A percentile compares a stretch with the other conserved stretches of the same genome.
phyloP scores from a whole-genome alignment of 2,797 vertebrate species.

The Paratrypauchen microcephalus region DNA sequence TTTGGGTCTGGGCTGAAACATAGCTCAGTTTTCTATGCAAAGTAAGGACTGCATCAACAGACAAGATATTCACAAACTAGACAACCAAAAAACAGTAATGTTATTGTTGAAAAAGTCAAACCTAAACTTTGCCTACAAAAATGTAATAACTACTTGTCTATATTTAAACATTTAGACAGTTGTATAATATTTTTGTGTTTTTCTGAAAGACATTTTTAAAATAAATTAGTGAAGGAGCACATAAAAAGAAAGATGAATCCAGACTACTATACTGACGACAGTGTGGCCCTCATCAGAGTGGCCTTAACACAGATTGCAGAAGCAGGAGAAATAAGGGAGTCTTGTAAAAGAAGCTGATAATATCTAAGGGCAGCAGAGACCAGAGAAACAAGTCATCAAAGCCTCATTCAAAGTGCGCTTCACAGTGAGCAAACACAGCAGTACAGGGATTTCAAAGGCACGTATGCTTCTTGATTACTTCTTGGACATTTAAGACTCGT shows the following conservation, averaged over 20 bases:
- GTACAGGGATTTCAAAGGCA: slow-evolving; percentile 23
- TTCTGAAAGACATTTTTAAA: background rate
- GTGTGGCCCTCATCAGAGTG: slow-evolving; percentile 4
- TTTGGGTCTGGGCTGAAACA: background rate
- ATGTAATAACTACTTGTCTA: background rate
- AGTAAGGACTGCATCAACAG: background rate
- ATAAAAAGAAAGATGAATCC: background rate
- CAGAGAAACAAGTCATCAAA: slow-evolving; percentile 26
- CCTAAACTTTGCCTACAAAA: background rate
- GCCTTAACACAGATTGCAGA: slow-evolving; percentile 15
- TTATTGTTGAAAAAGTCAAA: background rate
- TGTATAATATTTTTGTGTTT: background rate
- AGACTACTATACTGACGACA: slow-evolving; percentile 2
- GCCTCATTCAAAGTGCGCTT: slow-evolving; percentile 33
- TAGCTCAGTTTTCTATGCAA: background rate
- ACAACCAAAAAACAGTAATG: background rate
- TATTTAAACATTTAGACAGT: background rate
- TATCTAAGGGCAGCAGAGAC: slow-evolving; percentile 32
- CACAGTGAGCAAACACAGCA: slow-evolving; percentile 15
- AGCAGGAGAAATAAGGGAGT: background rate
- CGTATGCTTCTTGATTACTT: slow-evolving; percentile 9
- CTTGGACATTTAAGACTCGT: slow-evolving; percentile 22
- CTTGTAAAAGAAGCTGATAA: slow-evolving; percentile 30
- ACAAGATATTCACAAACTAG: background rate
- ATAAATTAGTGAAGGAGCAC: background rate